Evolutionary conservation across 2,797 vertebrate species (phyloP), one percentile per base, ranked within the genome.

Genomic region (Sparidentex hasta): DNA sequence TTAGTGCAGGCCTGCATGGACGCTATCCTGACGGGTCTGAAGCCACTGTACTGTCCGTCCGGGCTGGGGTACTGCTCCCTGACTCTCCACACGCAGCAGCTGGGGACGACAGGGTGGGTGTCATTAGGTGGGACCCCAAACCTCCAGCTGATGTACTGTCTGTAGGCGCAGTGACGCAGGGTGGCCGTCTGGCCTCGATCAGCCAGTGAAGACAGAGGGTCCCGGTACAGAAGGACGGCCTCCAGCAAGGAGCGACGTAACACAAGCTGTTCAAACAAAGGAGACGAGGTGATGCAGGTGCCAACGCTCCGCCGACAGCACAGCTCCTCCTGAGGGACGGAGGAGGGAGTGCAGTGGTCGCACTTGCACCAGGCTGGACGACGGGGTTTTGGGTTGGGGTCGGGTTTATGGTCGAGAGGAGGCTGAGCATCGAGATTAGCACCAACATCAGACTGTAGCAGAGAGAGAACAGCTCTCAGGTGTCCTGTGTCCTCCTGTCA

Each of bases 31-130:
- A 11, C 16, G 0, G 80, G 82, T 9, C n/a, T 82, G 80, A 97
- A 95, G 61, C 96, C 95, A 2, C 81, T 68, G 73, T 95, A 97
- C 18, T 56, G 82, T 46, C 94, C 93, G 1, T 86, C 82, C 0
- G 51, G 63, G 27, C 87, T 95, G 1, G 95, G 94, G 43, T 94
- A 97, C 51, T 84, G 71, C 17, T 56, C 84, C 85, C 95, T 92
- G 86, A 97, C 93, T 21, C 71, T 92, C 91, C 82, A 48, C 77
- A 96, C 93, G 71, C 96, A 96, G 87, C 97, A 97, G 82, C 93
- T 94, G 44, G 97, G 97, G 56, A 97, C 71, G 72, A 94, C 71
- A 0, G 96, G 94, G 33, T 90, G 86, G 71, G 88, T 48, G 41
- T 90, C 87, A 0, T 73, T 56, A 16, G 95, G 81, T 2, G 90